Conservation (phyloP, 2,113 vertebrate genomes). For the Rhea americana region DNA sequence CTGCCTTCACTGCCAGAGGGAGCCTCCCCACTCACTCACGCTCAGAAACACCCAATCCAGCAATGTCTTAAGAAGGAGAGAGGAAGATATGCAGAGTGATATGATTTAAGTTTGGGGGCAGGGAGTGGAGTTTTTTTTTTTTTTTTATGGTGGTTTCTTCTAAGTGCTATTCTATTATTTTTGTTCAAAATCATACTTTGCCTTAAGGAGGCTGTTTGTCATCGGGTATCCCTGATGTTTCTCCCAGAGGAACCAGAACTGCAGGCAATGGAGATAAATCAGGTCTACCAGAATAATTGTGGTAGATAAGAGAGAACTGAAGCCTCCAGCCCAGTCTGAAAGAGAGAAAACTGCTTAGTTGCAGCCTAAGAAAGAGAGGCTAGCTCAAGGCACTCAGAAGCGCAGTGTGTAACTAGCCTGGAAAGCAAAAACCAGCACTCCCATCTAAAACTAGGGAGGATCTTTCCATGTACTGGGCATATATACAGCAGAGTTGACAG, state of each 20-base stretch:
- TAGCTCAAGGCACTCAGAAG: not conserved
- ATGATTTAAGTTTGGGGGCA: not conserved
- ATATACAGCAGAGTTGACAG: not conserved
- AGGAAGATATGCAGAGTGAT: not conserved
- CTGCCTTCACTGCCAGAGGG: not conserved
- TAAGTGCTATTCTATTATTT: not conserved
- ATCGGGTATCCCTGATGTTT: not conserved
- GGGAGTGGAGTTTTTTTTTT: not conserved
- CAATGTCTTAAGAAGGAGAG: not conserved
- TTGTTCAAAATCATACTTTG: not conserved
- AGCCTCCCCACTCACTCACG: fast-evolving
- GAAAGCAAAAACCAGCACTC: not conserved
- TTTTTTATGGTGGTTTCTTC: not conserved
- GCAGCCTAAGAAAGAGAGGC: not conserved
- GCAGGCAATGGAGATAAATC: not conserved
- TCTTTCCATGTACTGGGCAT: not conserved
- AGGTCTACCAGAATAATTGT: not conserved
- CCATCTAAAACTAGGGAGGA: not conserved
- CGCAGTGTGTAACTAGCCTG: not conserved
- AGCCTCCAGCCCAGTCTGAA: not conserved
- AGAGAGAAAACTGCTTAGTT: not conserved
- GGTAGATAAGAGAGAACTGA: not conserved
- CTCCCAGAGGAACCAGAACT: not conserved
- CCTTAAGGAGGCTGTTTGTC: not conserved
- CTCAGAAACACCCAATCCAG: not conserved